phyloP scores from a whole-genome alignment of 2,797 vertebrate genomes.

The Muscicapa comitata region DNA sequence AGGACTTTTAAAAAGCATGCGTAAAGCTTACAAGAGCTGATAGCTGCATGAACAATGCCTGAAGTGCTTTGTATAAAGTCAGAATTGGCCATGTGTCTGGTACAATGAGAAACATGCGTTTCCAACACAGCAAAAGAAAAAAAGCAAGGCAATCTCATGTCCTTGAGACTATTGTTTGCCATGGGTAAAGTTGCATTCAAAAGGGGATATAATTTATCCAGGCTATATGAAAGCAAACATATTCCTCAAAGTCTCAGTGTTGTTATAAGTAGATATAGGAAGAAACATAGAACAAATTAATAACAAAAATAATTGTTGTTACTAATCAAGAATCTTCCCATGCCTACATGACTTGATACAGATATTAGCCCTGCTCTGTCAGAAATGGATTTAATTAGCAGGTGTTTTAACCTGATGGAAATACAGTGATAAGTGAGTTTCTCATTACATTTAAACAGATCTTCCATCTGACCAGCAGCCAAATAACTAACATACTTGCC shows the following conservation, averaged over 20 bases:
- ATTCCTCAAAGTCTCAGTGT: not conserved
- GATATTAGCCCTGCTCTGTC: slow-evolving; percentile 73
- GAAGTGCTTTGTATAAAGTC: not conserved
- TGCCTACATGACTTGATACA: slow-evolving; percentile 77
- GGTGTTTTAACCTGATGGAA: not conserved
- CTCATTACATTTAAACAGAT: slow-evolving; percentile 30
- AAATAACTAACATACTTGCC: not conserved
- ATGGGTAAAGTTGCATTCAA: not conserved
- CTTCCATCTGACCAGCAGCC: not conserved
- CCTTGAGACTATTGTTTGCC: not conserved
- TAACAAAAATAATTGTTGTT: not conserved
- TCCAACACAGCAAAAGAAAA: not conserved
- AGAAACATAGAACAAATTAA: not conserved
- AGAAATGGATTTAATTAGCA: not conserved
- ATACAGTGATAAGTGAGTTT: slow-evolving; percentile 70
- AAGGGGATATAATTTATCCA: not conserved
- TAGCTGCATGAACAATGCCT: not conserved
- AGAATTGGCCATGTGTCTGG: not conserved
- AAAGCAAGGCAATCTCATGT: not conserved
- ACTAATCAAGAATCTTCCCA: slow-evolving; percentile 49
- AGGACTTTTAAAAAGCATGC: not conserved
- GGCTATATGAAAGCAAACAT: not conserved
- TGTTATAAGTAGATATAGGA: not conserved
- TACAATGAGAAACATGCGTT: not conserved
- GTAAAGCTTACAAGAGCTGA: not conserved